Evolutionary conservation across 2,113 vertebrate species (phyloP).

Genomic region (Cochlearius cochlearius): DNA sequence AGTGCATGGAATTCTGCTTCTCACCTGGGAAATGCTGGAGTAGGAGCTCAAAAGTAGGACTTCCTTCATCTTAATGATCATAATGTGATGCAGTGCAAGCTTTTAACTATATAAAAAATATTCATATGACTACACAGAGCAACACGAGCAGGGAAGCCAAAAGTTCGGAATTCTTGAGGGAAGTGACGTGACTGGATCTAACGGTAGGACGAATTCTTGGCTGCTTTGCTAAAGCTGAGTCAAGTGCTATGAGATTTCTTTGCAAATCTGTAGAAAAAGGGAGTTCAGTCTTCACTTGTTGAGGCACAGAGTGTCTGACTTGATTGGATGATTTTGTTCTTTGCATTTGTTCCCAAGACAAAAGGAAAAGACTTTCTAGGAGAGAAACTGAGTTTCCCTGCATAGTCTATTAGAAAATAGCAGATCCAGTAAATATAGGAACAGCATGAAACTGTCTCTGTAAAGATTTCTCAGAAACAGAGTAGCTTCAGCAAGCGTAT

Average conservation of each 20-base stretch:
- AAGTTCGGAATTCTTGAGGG: background rate
- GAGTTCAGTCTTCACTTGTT: background rate
- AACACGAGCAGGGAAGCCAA: conserved; percentile 15
- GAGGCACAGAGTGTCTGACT: background rate
- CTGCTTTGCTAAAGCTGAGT: conserved; percentile 6
- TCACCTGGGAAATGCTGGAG: conserved; percentile 40
- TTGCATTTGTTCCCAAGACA: conserved; percentile 11
- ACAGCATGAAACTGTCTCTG: conserved; percentile 24
- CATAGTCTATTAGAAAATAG: background rate
- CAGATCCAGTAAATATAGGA: conserved; percentile 4
- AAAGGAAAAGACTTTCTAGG: conserved; percentile 16
- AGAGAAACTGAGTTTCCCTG: conserved; percentile 3
- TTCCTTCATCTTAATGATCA: conserved; percentile 48
- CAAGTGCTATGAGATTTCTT: conserved; percentile 1
- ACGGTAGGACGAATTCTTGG: background rate
- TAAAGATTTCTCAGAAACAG: conserved; percentile 56
- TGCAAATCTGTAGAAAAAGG: background rate
- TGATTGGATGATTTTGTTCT: background rate
- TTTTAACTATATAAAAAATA: conserved; percentile 66
- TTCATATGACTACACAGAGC: conserved; percentile 46
- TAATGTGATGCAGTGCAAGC: conserved; percentile 48
- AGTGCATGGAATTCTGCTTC: conserved; percentile 69
- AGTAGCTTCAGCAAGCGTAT: conserved; percentile 52
- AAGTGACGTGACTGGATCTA: background rate
- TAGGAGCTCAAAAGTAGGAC: conserved; percentile 54